Evolutionary conservation across 2,113 vertebrate genomes (phyloP).

Genomic region (Myotis brandtii): DNA sequence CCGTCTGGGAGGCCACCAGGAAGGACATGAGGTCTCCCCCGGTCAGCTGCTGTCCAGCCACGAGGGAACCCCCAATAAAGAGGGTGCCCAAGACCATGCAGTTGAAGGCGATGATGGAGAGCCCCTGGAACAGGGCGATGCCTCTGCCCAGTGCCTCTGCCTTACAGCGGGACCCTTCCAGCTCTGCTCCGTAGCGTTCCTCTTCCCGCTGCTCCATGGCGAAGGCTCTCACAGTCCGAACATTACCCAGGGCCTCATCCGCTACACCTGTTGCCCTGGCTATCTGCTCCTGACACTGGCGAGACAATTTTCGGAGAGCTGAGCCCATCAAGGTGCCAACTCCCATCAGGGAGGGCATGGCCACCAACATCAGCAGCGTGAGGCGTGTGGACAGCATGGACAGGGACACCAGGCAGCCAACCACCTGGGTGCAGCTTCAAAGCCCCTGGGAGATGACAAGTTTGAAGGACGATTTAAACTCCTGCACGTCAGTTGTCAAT

Average conservation of each 20-base stretch:
- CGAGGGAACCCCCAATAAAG: constrained; percentile 94
- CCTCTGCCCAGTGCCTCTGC: constrained; percentile 93
- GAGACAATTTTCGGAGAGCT: constrained; percentile 92
- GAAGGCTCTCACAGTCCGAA: constrained; percentile 95
- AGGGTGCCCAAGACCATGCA: constrained; percentile 96
- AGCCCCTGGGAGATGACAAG: constrained; percentile 95
- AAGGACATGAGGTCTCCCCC: constrained; percentile 99
- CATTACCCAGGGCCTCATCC: constrained; percentile 94
- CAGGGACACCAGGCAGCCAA: constrained; percentile 93
- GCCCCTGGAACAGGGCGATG: constrained; percentile 95
- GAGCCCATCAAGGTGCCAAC: constrained; percentile 91
- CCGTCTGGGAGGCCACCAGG: constrained; percentile 95
- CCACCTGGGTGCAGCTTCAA: constrained; percentile 92
- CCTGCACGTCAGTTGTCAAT: constrained; percentile 95
- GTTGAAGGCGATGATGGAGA: constrained; percentile 95
- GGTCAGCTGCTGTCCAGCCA: constrained; percentile 91
- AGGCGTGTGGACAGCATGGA: constrained; percentile 95
- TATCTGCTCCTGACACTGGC: constrained; percentile 95
- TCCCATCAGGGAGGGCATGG: constrained; percentile 91
- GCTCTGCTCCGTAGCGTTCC: constrained; percentile 88
- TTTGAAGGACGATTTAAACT: constrained; percentile 98
- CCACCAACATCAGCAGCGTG: constrained; percentile 90
- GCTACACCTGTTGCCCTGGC: constrained; percentile 94
- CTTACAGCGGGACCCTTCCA: constrained; percentile 90
- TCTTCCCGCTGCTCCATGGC: constrained; percentile 94